These are phyloP conservation scores for Leptinotarsa undecemlineata DNA, from an alignment of 1,140 invertebrate genomes.

Conservation along the genomic window DNA sequence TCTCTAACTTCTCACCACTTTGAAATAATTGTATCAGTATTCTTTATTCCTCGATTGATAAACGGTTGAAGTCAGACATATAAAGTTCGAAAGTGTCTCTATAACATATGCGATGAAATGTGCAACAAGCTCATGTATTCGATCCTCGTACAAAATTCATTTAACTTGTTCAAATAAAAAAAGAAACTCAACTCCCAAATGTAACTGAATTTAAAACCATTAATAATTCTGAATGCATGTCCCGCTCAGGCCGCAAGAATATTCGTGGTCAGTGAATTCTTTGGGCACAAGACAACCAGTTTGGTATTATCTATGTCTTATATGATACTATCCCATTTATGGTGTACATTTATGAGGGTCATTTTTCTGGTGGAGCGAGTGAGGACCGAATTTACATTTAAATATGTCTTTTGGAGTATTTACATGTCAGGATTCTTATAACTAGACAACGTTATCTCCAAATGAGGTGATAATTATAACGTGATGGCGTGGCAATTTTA, in stretches of 20 bases:
- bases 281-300: slow-evolving; percentile 16
- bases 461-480: slow-evolving; percentile 40
- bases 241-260: neutral
- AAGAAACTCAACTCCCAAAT: neutral
- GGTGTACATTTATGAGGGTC: slow-evolving; percentile 44
- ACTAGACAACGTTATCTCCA: slow-evolving; percentile 35
- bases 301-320: slow-evolving; percentile 37
- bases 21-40: no score
- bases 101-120: no score
- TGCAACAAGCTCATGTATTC: neutral
- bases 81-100: no score
- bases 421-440: slow-evolving; percentile 34
- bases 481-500: slow-evolving; percentile 31
- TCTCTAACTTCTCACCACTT: no score
- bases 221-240: slow-evolving; percentile 1
- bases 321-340: slow-evolving; percentile 44
- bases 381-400: slow-evolving; percentile 38
- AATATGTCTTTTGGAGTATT: slow-evolving; percentile 39
- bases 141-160: neutral
- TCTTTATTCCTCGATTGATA: no score
- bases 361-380: slow-evolving; percentile 37
- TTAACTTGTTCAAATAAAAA: neutral
- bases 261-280: slow-evolving; percentile 7
- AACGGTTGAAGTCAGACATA: no score
- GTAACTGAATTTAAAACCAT: neutral